Conservation (phyloP, 2,113 vertebrate species). For the Calyptomena viridis region DNA sequence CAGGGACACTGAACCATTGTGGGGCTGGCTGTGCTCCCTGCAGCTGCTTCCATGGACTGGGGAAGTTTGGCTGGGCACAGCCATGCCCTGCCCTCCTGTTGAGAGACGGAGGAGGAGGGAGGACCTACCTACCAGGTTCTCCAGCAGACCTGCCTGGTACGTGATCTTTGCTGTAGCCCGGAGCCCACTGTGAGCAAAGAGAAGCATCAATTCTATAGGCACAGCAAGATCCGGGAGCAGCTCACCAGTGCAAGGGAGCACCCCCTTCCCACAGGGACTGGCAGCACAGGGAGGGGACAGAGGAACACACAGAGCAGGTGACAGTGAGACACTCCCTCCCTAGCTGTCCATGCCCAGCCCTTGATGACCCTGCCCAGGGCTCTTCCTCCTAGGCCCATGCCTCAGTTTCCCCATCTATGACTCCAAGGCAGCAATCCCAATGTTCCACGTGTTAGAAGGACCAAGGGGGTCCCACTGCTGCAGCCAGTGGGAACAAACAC, state of each 20-base stretch:
- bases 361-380: background rate
- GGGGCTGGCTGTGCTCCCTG: background rate
- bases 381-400: fast-evolving
- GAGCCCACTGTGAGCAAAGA: slow-evolving; percentile 77
- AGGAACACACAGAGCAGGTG: background rate
- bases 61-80: background rate
- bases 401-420: background rate
- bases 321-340: background rate
- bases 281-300: background rate
- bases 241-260: background rate
- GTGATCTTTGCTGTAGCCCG: slow-evolving; percentile 88
- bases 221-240: fast-evolving
- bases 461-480: fast-evolving
- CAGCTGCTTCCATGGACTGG: fast-evolving
- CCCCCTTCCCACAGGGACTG: fast-evolving
- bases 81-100: background rate
- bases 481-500: fast-evolving
- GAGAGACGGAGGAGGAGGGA: background rate
- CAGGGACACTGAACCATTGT: background rate
- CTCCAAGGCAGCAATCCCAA: background rate
- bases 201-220: fast-evolving
- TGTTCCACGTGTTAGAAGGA: fast-evolving
- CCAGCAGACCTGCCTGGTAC: slow-evolving; percentile 84
- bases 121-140: slow-evolving; percentile 79
- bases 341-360: background rate